phyloP scores from a whole-genome alignment of 2,113 vertebrate genomes.

The Phylloscopus trochiloides region DNA sequence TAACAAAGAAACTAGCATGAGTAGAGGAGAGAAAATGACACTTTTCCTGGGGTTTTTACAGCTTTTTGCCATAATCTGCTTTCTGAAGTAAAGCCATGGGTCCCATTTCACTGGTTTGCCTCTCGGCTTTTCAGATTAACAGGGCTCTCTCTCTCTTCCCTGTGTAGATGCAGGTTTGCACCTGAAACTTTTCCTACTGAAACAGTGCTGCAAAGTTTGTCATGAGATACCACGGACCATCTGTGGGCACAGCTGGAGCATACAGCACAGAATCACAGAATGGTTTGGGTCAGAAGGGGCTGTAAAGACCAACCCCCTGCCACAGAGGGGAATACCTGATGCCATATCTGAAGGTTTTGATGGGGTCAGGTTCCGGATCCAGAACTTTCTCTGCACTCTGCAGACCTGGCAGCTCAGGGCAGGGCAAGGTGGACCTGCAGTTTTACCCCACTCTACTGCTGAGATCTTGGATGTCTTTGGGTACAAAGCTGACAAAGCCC shows the following conservation, averaged over 20 bases:
- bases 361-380: accelerated
- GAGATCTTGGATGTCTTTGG: not conserved
- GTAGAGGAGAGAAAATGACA: not conserved
- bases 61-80: not conserved
- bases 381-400: not conserved
- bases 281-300: not conserved
- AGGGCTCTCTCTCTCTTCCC: not conserved
- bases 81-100: not conserved
- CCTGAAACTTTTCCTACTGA: not conserved
- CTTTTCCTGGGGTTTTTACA: not conserved
- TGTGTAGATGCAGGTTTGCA: not conserved
- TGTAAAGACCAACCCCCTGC: not conserved
- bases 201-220: not conserved
- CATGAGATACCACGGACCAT: not conserved
- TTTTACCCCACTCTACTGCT: not conserved
- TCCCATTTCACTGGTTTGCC: not conserved
- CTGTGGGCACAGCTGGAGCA: not conserved
- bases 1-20: not conserved
- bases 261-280: not conserved
- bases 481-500: not conserved
- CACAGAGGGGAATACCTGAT: not conserved
- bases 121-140: not conserved
- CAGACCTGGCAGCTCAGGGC: not conserved
- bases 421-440: not conserved
- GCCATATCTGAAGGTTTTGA: not conserved